A percentile compares a stretch with the other conserved stretches of the same genome.
Evolutionary conservation across 1,140 invertebrate species (phyloP).

Genomic region (Meloidogyne exigua): DNA sequence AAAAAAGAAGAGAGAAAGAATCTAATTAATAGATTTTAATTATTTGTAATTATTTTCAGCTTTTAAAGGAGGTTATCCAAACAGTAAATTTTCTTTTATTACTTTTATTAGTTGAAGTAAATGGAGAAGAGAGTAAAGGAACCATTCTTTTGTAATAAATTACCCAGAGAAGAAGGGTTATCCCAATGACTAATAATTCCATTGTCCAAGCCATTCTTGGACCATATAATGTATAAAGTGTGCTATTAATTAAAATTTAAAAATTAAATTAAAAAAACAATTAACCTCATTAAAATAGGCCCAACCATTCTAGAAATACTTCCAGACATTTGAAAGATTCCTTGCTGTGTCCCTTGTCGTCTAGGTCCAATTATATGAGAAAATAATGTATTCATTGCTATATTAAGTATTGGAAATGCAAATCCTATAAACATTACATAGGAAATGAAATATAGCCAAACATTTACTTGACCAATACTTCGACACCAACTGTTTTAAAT

Average conservation of each 20-base stretch:
- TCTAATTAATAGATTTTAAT: too few relatives aligned
- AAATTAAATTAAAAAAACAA: not conserved
- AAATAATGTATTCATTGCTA: constrained; percentile 43
- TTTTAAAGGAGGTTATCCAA: not conserved
- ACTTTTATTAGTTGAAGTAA: not conserved
- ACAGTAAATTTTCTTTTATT: not conserved
- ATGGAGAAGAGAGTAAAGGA: constrained; percentile 30
- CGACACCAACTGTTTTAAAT: constrained; percentile 40
- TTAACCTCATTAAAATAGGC: constrained; percentile 38
- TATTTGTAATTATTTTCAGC: too few relatives aligned
- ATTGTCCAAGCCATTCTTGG: constrained; percentile 32
- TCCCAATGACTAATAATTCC: constrained; percentile 32
- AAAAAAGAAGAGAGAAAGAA: too few relatives aligned
- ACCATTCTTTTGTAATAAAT: constrained; percentile 47
- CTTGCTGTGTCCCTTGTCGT: constrained; percentile 53
- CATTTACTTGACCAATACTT: constrained; percentile 32
- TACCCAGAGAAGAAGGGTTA: constrained; percentile 30
- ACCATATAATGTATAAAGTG: constrained; percentile 25
- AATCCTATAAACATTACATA: constrained; percentile 50
- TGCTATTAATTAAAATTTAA: constrained; percentile 9
- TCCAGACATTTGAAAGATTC: constrained; percentile 48
- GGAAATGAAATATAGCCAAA: constrained; percentile 39
- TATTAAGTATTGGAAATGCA: constrained; percentile 49
- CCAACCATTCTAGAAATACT: constrained; percentile 39
- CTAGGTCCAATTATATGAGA: constrained; percentile 53